Conservation (phyloP, 1,140 invertebrate genomes). For the Agraylea sexmaculata region DNA sequence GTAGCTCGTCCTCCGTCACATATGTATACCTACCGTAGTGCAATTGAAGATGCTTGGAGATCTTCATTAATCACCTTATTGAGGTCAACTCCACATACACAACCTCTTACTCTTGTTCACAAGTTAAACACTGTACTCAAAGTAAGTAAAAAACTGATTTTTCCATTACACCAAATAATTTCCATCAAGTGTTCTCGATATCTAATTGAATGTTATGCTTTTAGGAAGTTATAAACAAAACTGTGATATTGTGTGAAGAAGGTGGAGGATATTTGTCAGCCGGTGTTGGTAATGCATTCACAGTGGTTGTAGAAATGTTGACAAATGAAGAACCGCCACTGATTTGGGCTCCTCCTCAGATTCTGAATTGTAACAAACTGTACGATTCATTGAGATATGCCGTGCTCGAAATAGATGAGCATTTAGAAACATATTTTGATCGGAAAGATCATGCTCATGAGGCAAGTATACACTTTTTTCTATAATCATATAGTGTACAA, state of each 20-base stretch:
- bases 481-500: constrained; percentile 5
- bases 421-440: constrained; percentile 88
- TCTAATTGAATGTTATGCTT: constrained; percentile 6
- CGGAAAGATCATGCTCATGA: constrained; percentile 81
- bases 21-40: constrained; percentile 13
- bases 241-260: constrained; percentile 31
- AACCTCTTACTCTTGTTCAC: constrained; percentile 30
- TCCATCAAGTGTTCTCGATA: not conserved
- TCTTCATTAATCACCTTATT: constrained; percentile 28
- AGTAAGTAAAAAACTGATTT: constrained; percentile 20
- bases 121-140: constrained; percentile 32
- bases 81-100: constrained; percentile 27
- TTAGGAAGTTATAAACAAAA: constrained; percentile 34
- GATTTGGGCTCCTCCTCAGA: constrained; percentile 58
- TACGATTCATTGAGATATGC: constrained; percentile 74
- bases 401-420: constrained; percentile 89
- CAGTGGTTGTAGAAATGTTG: constrained; percentile 28
- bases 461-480: constrained; percentile 40
- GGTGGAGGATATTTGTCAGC: constrained; percentile 19
- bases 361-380: constrained; percentile 50
- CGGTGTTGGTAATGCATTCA: constrained; percentile 24
- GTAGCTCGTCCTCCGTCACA: constrained; percentile 11
- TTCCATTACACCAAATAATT: not conserved
- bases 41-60: constrained; percentile 31
- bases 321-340: constrained; percentile 52